Conservation (phyloP, 37 sponge, comb jelly and placozoan species). For the Corticium candelabrum region DNA sequence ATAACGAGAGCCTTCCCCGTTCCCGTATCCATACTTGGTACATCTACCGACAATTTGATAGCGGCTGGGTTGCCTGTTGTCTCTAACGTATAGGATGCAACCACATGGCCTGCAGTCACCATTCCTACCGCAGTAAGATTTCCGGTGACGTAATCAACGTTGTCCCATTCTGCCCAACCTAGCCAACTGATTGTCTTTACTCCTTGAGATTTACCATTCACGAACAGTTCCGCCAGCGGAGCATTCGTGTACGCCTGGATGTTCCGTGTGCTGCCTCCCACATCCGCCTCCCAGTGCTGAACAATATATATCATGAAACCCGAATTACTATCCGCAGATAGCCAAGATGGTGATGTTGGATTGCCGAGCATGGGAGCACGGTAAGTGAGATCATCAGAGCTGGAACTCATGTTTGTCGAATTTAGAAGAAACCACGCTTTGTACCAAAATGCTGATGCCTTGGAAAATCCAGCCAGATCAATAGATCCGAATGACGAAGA, state of each 20-base stretch:
- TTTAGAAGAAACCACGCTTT: slow-evolving; percentile 32
- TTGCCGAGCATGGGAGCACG: neutral
- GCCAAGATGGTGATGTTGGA: neutral
- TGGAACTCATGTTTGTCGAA: slow-evolving; percentile 7
- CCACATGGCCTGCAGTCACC: neutral
- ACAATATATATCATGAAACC: slow-evolving; percentile 36
- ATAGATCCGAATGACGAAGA: slow-evolving; percentile 50
- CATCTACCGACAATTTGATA: slow-evolving; percentile 18
- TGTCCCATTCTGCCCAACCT: slow-evolving; percentile 35
- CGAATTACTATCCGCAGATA: too few relatives aligned
- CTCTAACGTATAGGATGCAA: slow-evolving; percentile 26
- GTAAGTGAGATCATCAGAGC: neutral
- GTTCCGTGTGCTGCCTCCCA: slow-evolving; percentile 2
- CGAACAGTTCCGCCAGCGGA: slow-evolving; percentile 31
- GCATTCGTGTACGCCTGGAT: slow-evolving; percentile 53
- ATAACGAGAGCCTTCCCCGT: slow-evolving; percentile 38
- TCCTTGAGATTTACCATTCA: slow-evolving; percentile 45
- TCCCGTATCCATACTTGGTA: slow-evolving; percentile 22
- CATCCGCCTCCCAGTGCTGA: slow-evolving; percentile 20
- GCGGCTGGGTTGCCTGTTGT: slow-evolving; percentile 26
- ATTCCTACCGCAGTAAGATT: slow-evolving; percentile 27
- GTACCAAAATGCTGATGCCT: slow-evolving; percentile 42
- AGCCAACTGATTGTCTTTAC: slow-evolving; percentile 14
- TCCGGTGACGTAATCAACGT: slow-evolving; percentile 16
- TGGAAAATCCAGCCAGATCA: slow-evolving; percentile 52